Percentiles rank a stretch among this genome's conserved stretches.
Evolutionary conservation across 1,140 invertebrate species (phyloP).

Genomic region (Drosophila simulans): DNA sequence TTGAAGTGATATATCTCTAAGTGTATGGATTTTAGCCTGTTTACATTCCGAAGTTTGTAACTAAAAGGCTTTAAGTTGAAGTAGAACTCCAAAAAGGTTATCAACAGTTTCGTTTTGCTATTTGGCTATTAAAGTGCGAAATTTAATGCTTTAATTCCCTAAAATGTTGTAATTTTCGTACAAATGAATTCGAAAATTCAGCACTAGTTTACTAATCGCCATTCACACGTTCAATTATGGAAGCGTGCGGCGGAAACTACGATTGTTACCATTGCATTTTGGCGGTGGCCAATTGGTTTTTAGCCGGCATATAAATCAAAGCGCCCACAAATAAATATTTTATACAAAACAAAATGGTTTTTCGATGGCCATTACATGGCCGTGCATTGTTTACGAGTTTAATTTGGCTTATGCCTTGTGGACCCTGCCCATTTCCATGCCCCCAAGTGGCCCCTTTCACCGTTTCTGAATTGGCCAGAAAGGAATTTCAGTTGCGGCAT

Average conservation of each 20-base stretch:
- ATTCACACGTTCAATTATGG: background rate
- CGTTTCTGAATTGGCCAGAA: conserved; percentile 21
- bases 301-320: conserved; percentile 28
- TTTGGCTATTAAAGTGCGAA: background rate
- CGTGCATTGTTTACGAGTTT: conserved; percentile 34
- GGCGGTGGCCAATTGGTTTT: conserved; percentile 4
- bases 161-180: too few relatives aligned
- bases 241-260: background rate
- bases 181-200: background rate
- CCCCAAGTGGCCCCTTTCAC: background rate
- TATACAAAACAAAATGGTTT: conserved; percentile 18
- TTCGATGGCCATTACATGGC: background rate
- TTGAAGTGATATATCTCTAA: too few relatives aligned
- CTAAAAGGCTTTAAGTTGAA: too few relatives aligned
- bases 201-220: background rate
- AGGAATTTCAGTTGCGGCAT: conserved; percentile 42
- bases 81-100: too few relatives aligned
- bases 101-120: too few relatives aligned
- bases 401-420: conserved; percentile 28
- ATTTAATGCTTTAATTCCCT: background rate
- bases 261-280: background rate
- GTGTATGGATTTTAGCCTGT: too few relatives aligned
- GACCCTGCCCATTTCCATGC: background rate
- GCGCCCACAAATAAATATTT: conserved; percentile 17
- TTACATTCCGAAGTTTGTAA: too few relatives aligned